Percentiles rank a stretch among this genome's conserved stretches.
Conservation (phyloP, 2,888 invertebrate species). For the Lissocephala sabroskyi region DNA sequence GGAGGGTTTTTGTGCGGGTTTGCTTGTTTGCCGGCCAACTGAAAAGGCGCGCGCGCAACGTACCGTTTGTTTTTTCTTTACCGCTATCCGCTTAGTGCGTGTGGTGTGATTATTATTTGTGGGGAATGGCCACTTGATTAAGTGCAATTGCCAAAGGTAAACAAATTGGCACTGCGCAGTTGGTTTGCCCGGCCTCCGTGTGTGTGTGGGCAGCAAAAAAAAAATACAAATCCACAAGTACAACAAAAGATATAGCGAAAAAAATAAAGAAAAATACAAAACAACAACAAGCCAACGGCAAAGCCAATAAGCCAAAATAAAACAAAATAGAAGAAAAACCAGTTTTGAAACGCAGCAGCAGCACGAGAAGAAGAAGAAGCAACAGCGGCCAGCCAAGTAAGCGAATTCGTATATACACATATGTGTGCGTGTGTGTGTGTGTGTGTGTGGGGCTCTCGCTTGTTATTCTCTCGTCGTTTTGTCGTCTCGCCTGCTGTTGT, state of each 20-base stretch:
- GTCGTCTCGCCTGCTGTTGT: background rate
- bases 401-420: slow-evolving; percentile 30
- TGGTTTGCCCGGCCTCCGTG: too few species aligned
- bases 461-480: background rate
- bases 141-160: too few species aligned
- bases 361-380: background rate
- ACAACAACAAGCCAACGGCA: slow-evolving; percentile 2
- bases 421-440: slow-evolving; percentile 14
- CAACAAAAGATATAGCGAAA: background rate
- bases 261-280: slow-evolving; percentile 1
- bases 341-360: slow-evolving; percentile 41
- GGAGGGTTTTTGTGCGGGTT: slow-evolving; percentile 23
- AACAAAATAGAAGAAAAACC: slow-evolving; percentile 33
- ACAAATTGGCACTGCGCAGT: slow-evolving; percentile 27
- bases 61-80: slow-evolving; percentile 19
- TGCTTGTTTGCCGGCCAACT: slow-evolving; percentile 23
- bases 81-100: background rate
- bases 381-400: slow-evolving; percentile 21
- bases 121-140: too few species aligned
- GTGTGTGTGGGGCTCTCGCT: slow-evolving; percentile 7
- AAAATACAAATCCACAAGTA: slow-evolving; percentile 9
- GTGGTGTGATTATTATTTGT: too few species aligned
- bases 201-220: too few species aligned
- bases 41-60: slow-evolving; percentile 43
- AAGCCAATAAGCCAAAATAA: slow-evolving; percentile 15